Evolutionary conservation across 2,113 vertebrate genomes (phyloP), one percentile per base, ranked within the genome.

Genomic region (Connochaetes taurinus): DNA sequence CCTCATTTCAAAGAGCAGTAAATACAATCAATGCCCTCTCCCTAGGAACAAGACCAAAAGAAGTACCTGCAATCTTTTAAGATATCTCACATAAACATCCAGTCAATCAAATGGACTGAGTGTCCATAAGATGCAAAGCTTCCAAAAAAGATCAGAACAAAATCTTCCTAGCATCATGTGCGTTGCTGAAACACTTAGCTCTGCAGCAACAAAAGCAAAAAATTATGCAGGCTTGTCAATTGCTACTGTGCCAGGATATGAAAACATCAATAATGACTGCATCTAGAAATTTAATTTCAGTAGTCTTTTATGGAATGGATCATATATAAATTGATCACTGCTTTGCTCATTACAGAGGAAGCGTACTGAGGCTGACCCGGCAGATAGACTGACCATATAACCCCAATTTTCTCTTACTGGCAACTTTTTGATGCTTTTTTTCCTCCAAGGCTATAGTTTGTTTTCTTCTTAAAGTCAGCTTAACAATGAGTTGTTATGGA

Each of bases 331-430:
- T 16, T 47, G 55, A 86, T 90, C 58, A 16, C 43, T 71, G 29
- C 43, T 29, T 29, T 74, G 14, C 71, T 98, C 97, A 94, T 96
- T 97, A 95, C 1, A 5, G 21, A 82, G 80, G 19, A 94, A 85
- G 64, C 2, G 1, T 33, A 40, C 43, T 82, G 0, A 47, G 81
- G 33, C 52, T 92, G 27, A 87, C 60, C 76, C 19, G 33, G 19
- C 47, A 89, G 9, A 50, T 16, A 91, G 50, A 89, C 86, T 94
- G 57, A 94, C 82, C 52, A 81, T 25, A 92, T 95, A 95, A 98
- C 74, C 91, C 50, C 93, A 97, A 96, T 96, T 98, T 97, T 91
- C 71, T 97, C 76, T 96, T 74, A 90, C 67, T 96, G 40, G 71
- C 31, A 95, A 87, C 57, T 90, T 96, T 94, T 47, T 87, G 58